These are phyloP conservation scores for Megastigmus dorsalis DNA, from an alignment of 2,888 invertebrate genomes.

Conservation along the genomic window DNA sequence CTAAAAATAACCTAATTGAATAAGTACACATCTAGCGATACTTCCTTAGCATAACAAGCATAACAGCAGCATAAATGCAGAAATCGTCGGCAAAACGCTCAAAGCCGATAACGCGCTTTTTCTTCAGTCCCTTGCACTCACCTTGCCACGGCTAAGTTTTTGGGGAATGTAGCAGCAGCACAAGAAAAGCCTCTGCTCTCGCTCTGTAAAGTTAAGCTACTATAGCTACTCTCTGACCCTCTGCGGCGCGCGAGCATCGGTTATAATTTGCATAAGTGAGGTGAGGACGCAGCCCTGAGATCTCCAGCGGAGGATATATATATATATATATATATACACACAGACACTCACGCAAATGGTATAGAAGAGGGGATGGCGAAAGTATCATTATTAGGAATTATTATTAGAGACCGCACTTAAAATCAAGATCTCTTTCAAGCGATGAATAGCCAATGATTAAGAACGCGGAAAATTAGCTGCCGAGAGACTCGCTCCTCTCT, in stretches of 20 bases:
- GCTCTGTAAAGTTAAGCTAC: slow-evolving; percentile 59
- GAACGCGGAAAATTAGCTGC: slow-evolving; percentile 57
- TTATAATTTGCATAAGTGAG: slow-evolving; percentile 70
- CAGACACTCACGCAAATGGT: slow-evolving; percentile 16
- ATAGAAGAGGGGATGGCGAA: slow-evolving; percentile 47
- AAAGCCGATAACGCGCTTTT: too few relatives aligned
- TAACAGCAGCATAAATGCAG: too few relatives aligned
- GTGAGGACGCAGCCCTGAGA: slow-evolving; percentile 53
- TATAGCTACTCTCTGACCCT: slow-evolving; percentile 59
- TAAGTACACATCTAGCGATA: too few relatives aligned
- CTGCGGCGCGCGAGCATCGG: too few relatives aligned
- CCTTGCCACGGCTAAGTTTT: too few relatives aligned
- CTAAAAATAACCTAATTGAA: too few relatives aligned
- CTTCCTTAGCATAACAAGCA: too few relatives aligned
- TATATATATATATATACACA: too few relatives aligned
- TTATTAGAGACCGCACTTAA: slow-evolving; percentile 71
- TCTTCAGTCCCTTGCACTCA: too few relatives aligned
- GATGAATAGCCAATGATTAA: slow-evolving; percentile 72
- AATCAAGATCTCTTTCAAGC: slow-evolving; percentile 73
- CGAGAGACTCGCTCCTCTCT: neutral
- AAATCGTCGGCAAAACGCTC: too few relatives aligned
- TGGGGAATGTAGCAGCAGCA: neutral
- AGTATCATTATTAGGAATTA: slow-evolving; percentile 71
- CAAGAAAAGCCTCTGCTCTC: slow-evolving; percentile 34
- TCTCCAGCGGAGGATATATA: slow-evolving; percentile 50